A percentile compares a stretch with the other conserved stretches of the same genome.
Evolutionary conservation across 2,113 vertebrate genomes (phyloP).

Genomic region (Nycticryphes semicollaris): DNA sequence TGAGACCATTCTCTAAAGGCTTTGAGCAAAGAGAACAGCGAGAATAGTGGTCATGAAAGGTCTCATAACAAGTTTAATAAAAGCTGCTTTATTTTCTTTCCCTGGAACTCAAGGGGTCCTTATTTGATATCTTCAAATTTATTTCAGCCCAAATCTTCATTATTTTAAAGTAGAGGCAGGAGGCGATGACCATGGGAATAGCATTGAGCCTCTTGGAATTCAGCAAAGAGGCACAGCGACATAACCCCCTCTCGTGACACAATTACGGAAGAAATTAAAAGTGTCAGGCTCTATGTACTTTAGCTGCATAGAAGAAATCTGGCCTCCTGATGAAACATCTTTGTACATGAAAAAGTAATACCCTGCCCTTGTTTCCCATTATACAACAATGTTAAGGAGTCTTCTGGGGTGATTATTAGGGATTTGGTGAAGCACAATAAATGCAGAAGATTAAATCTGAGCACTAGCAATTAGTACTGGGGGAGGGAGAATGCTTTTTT

Average conservation of each 20-base stretch:
- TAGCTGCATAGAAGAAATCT: constrained; percentile 66
- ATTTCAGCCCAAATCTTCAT: constrained; percentile 80
- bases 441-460: constrained; percentile 69
- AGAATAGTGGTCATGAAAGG: constrained; percentile 73
- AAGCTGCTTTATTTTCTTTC: constrained; percentile 80
- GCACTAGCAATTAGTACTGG: constrained; percentile 66
- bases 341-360: constrained; percentile 74
- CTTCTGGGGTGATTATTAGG: constrained; percentile 72
- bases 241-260: constrained; percentile 61
- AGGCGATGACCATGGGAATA: constrained; percentile 67
- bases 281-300: constrained; percentile 67
- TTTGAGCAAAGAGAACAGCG: constrained; percentile 72
- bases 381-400: constrained; percentile 72
- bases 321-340: constrained; percentile 70
- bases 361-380: constrained; percentile 72
- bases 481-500: background rate
- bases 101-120: constrained; percentile 69
- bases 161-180: constrained; percentile 75
- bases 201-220: constrained; percentile 63
- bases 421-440: constrained; percentile 69
- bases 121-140: constrained; percentile 80
- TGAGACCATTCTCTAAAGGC: constrained; percentile 72
- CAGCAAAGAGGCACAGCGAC: constrained; percentile 64
- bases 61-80: constrained; percentile 82
- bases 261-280: constrained; percentile 75